A percentile compares a stretch with the other conserved stretches of the same genome.
phyloP scores from a whole-genome alignment of 1,140 invertebrate genomes.

The Drosophila mauritiana region DNA sequence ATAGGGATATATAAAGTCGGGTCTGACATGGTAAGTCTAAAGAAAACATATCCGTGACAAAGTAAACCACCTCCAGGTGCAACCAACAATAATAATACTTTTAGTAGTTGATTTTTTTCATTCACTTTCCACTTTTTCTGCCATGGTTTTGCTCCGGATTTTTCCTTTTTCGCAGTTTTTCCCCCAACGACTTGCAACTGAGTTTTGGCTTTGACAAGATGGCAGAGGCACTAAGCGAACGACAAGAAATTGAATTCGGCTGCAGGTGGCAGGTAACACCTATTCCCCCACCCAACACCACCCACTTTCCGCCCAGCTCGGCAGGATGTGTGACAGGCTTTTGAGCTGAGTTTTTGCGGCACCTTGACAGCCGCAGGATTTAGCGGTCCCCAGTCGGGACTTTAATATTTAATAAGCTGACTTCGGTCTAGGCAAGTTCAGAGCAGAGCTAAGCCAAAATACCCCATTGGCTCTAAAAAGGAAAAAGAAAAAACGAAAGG shows the following conservation, averaged over 20 bases:
- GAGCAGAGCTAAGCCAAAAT: constrained; percentile 32
- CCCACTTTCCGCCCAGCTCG: background rate
- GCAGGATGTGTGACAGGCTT: constrained; percentile 69
- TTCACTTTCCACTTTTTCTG: constrained; percentile 6
- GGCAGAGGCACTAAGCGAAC: constrained; percentile 49
- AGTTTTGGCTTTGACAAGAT: constrained; percentile 59
- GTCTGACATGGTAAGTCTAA: constrained; percentile 70
- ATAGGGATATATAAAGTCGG: constrained; percentile 4
- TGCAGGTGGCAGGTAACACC: constrained; percentile 52
- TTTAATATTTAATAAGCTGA: constrained; percentile 80
- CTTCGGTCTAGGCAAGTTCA: constrained; percentile 48
- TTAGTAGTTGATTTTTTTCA: constrained; percentile 60
- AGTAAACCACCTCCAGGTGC: constrained; percentile 78
- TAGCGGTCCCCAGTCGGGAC: constrained; percentile 57
- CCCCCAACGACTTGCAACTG: constrained; percentile 45
- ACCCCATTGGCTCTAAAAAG: constrained; percentile 22
- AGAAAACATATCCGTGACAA: constrained; percentile 83
- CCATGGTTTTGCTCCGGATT: constrained; percentile 17
- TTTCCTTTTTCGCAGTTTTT: background rate
- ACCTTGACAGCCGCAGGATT: constrained; percentile 72
- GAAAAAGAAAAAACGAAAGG: background rate
- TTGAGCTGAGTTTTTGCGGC: constrained; percentile 47
- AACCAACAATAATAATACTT: constrained; percentile 77
- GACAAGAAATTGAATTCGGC: constrained; percentile 69
- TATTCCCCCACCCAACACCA: background rate